Base-by-base conservation (phyloP, 2,888 invertebrate species). In the Lycocerus yunnanus region DNA sequence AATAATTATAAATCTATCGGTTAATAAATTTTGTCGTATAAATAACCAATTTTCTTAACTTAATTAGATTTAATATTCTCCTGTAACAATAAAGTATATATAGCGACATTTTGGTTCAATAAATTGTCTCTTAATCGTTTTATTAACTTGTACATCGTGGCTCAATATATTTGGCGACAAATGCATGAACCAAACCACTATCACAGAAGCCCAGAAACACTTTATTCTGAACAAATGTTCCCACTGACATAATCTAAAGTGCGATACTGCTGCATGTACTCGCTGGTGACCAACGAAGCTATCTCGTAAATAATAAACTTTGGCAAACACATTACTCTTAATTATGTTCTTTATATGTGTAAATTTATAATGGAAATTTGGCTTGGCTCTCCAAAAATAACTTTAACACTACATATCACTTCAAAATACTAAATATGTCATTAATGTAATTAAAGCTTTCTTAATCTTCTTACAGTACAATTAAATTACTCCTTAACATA, bases 271-370 rank as follows among this genome's bases (percentile, higher is more conserved):
- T 81, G 73, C 78, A 73, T 76, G 76, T 72, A 71, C 77, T 72
- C 73, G 77, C 72, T 66, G 76, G 73, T 70, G 72, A 76, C 77
- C 69, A 43, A 72, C 77, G 78, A 79, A 66, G 71, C 77, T 78
- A 79, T 80, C 78, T 79, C 82, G 81, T 84, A 84, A 84, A 83
- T 83, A 84, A 83, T 83, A 83, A 83, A 83, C 80, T 84, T 83
- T 78, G 76, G 78, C 75, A 78, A 81, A 81, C 80, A 78, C 83
- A 82, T 83, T 81, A 82, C 77, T 83, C 83, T 82, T 82, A 83
- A 83, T 83, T 83, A 83, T 78, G 78, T 70, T 75, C 75, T 72
- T 75, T 75, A 75, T 75, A 72, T 72, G 72, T 79, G 77, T 77
- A 78, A 80, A 82, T 82, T 82, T 82, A 81, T 82, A 81, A 81